These are phyloP conservation scores for Gymnocephalus cernua DNA, from an alignment of 2,113 vertebrate genomes.

Conservation along the genomic window DNA sequence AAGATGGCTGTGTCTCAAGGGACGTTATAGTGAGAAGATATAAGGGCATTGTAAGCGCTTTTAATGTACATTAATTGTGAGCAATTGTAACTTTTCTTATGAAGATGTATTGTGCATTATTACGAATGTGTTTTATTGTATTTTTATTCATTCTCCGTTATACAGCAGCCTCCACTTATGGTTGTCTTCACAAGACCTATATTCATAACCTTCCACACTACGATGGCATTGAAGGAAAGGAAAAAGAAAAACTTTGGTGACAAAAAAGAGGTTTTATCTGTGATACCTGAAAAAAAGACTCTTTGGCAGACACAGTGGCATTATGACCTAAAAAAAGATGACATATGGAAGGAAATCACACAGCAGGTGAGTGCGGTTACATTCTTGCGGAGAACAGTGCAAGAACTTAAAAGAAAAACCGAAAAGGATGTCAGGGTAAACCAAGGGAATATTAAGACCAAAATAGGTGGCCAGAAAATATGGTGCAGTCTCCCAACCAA, in stretches of 20 bases:
- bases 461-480: slow-evolving; percentile 25
- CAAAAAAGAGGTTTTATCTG: slow-evolving; percentile 16
- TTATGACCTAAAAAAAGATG: slow-evolving; percentile 44
- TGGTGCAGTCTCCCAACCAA: neutral
- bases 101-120: neutral
- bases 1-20: too few relatives aligned
- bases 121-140: neutral
- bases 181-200: neutral
- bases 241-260: neutral
- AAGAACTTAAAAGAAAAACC: slow-evolving; percentile 19
- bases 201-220: neutral
- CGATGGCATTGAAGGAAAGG: neutral
- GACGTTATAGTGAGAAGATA: neutral
- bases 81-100: neutral
- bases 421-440: slow-evolving; percentile 38
- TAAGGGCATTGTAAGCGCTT: neutral
- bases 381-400: slow-evolving; percentile 25
- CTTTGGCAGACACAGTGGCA: slow-evolving; percentile 16
- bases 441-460: slow-evolving; percentile 19
- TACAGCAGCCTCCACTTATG: neutral
- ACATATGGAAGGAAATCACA: slow-evolving; percentile 38
- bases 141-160: neutral
- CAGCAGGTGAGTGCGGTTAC: slow-evolving; percentile 28
- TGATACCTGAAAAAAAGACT: neutral
- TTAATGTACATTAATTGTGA: neutral